These are phyloP conservation scores for Recurvirostra avosetta DNA, from an alignment of 2,113 vertebrate genomes.

Conservation along the genomic window DNA sequence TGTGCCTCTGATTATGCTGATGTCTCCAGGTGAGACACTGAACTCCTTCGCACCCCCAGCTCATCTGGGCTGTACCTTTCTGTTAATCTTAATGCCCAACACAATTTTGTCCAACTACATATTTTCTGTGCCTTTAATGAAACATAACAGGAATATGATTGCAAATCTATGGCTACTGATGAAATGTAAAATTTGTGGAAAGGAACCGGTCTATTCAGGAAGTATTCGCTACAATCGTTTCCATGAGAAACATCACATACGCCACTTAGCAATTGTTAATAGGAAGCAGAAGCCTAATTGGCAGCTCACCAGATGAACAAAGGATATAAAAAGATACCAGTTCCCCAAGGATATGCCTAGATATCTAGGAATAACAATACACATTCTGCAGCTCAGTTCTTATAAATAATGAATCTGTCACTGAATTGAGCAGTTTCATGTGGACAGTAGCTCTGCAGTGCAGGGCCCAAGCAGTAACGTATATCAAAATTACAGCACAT, in stretches of 20 bases:
- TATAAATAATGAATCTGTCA: background rate
- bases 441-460: background rate
- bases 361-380: background rate
- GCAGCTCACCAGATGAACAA: constrained; percentile 12
- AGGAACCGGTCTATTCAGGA: background rate
- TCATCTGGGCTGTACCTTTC: background rate
- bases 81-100: background rate
- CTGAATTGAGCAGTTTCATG: background rate
- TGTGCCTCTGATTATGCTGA: background rate
- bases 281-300: constrained; percentile 1
- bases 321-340: background rate
- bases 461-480: background rate
- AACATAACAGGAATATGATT: background rate
- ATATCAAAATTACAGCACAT: background rate
- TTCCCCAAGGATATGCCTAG: background rate
- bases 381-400: background rate
- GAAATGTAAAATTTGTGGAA: background rate
- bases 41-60: background rate
- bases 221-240: background rate
- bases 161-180: background rate
- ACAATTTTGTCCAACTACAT: background rate
- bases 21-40: background rate
- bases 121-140: background rate
- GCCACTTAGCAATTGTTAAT: background rate
- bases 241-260: background rate